Base-by-base conservation (phyloP, 2,888 invertebrate genomes). In the Apotomis betuletana region DNA sequence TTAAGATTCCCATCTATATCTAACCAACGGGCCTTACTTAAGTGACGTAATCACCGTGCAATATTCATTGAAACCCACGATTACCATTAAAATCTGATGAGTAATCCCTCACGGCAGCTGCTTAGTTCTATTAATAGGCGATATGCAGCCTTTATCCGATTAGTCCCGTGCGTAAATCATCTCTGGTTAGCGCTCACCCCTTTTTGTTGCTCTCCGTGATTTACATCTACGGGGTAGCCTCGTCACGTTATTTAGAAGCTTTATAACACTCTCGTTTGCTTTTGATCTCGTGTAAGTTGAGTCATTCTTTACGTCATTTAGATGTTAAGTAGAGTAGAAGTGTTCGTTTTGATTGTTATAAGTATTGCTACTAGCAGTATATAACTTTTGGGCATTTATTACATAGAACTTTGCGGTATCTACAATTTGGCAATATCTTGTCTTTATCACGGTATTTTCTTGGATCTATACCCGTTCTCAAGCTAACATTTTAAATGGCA, bases 141-240 rank as follows among this genome's bases (percentile, higher is more conserved):
- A 27, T 57, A 55, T 13, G 65, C 54, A 46, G 55, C 65, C 65
- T 65, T 57, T 55, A 65, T 65, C 55, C 65, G 65, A 65, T 65
- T 65, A 65, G 65, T 27, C 46, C 44, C 46, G 65, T 36, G 55
- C 65, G 65, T 65, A 65, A 65, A 65, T 65, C 65, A 65, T 65
- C 15, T 65, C 65, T 65, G 65, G 65, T 65, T 65, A 65, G 41
- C 65, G 46, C 46, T 65, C 65, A 65, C 65, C 65, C 65, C 65
- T 65, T 65, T 64, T 65, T 57, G 46, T 65, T 46, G 46, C 55
- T 6, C 27, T 6, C 27, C 13, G 55, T 65, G 65, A 65, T 65
- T 65, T 65, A 65, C 55, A 65, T 65, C 46, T 46, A 44, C 46
- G 54, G 57, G 65, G 65, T 57, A 57, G 65, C 36, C 49, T 51